Evolutionary conservation across 2,888 invertebrate species (phyloP).

Genomic region (Pheosia gnoma): DNA sequence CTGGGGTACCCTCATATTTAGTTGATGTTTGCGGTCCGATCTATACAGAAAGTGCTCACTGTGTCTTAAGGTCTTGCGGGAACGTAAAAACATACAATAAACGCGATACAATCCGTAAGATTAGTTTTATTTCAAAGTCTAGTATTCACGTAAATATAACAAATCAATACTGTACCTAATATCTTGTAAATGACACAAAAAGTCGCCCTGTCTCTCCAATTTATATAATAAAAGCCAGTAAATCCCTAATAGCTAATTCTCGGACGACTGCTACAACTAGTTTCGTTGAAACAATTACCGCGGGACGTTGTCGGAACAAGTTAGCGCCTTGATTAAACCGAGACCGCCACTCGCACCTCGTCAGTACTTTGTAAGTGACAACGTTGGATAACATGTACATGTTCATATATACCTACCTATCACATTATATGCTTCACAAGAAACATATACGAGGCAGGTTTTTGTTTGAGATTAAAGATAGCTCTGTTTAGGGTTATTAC

Average conservation of each 20-base stretch:
- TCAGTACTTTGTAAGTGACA: conserved; percentile 51
- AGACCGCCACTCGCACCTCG: conserved; percentile 54
- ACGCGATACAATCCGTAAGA: too few species aligned
- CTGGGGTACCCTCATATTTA: too few species aligned
- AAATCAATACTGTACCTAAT: not conserved
- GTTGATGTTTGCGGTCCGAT: too few species aligned
- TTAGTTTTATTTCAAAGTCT: too few species aligned
- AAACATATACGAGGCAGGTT: too few species aligned
- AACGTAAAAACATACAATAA: too few species aligned
- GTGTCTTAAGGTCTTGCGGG: too few species aligned
- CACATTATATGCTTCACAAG: too few species aligned
- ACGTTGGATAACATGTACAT: conserved; percentile 20
- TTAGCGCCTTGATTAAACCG: conserved; percentile 66
- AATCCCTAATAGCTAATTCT: conserved; percentile 46
- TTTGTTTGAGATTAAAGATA: too few species aligned
- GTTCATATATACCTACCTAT: conserved; percentile 3
- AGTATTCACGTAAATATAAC: too few species aligned
- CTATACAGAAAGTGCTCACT: too few species aligned
- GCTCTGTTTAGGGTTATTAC: too few species aligned
- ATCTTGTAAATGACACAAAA: not conserved
- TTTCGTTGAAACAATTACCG: conserved; percentile 60
- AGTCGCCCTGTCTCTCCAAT: conserved; percentile 21
- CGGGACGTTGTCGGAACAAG: conserved; percentile 55
- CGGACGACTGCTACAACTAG: conserved; percentile 40
- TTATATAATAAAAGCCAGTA: conserved; percentile 29